Base-by-base conservation (phyloP, 2,888 invertebrate genomes). In the Epinotia demarniana region DNA sequence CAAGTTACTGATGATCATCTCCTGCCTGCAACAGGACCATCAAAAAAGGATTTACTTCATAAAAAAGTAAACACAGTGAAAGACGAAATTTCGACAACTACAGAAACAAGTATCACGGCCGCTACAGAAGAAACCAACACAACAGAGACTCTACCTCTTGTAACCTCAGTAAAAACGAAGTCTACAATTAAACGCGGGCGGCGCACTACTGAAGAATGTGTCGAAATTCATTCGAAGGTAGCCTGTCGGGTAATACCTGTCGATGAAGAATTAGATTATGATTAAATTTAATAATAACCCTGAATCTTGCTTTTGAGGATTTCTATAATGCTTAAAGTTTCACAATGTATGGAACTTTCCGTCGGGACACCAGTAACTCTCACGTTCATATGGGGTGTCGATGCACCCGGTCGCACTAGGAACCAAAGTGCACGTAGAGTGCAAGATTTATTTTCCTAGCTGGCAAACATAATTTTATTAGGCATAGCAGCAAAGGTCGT, bases 141-240 rank as follows among this genome's bases (percentile, higher is more conserved):
- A 43, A 46, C 23, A 43, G 6, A 18, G 19, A 46, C 46, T 23
- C 19, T 3, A 57, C 2, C 57, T 19, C 60, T 33, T 18, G n/a
- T 1, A 62, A 39, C 4, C 9, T 53, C 19, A 16, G 16, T 23
- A 39, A 58, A 11, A 33, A 2, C 33, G 4, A 57, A 39, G 16
- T 8, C 18, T 13, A 58, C 23, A 60, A 69, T 43, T 60, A 23
- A 46, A 46, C 23, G 16, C 18, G 2, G 43, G 53, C n/a, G 12
- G 2, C 69, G 43, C 16, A 69, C 69, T n/a, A 69, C 69, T 11
- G 16, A 60, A 11, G 69, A 69, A 60, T 69, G 69, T 27, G 58
- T 69, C 11, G 13, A 60, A 16, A 58, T 69, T n/a, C 69, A 69
- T 43, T 69, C 58, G 3, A 69, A 60, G 46, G 11, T 6, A 43